These are phyloP conservation scores for Temnopleurus reevesii DNA, from an alignment of 53 echinoderm and acorn worm species.

Conservation along the genomic window DNA sequence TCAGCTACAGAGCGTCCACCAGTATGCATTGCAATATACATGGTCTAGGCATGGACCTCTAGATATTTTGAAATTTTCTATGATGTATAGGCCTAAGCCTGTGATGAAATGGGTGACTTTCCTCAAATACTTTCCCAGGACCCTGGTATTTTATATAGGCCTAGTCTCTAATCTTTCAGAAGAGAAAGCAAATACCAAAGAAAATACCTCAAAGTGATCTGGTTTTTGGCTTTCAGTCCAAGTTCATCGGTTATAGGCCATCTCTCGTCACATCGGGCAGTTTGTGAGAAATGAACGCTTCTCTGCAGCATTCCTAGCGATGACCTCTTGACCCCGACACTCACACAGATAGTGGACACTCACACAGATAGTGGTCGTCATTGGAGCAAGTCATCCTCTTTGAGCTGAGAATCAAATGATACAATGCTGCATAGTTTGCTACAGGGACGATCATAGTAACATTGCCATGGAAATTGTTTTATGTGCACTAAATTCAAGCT, in stretches of 20 bases:
- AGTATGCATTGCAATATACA: not conserved
- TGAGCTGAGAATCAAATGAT: not conserved
- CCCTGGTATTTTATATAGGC: too few species aligned
- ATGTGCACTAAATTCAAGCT: too few species aligned
- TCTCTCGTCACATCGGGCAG: not conserved
- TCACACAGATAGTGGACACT: conserved; percentile 13
- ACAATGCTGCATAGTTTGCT: too few species aligned
- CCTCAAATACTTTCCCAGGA: too few species aligned
- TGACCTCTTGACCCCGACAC: not conserved
- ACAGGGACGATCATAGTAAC: too few species aligned
- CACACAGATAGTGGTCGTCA: conserved; percentile 1
- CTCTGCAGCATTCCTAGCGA: not conserved
- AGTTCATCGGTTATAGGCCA: not conserved
- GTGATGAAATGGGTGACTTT: too few species aligned
- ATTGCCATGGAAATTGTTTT: too few species aligned
- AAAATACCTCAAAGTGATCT: too few species aligned
- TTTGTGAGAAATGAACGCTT: not conserved
- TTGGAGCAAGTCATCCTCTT: conserved; percentile 21
- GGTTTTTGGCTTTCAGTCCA: not conserved
- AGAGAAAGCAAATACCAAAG: too few species aligned
- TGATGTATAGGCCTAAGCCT: not conserved
- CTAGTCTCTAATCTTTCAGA: too few species aligned
- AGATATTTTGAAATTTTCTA: too few species aligned
- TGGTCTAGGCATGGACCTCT: not conserved
- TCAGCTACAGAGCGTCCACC: not conserved